A percentile compares a stretch with the other conserved stretches of the same genome.
Evolutionary conservation across 64 coral and sea anemone genomes (phyloP).

Genomic region (Stylophora pistillata): DNA sequence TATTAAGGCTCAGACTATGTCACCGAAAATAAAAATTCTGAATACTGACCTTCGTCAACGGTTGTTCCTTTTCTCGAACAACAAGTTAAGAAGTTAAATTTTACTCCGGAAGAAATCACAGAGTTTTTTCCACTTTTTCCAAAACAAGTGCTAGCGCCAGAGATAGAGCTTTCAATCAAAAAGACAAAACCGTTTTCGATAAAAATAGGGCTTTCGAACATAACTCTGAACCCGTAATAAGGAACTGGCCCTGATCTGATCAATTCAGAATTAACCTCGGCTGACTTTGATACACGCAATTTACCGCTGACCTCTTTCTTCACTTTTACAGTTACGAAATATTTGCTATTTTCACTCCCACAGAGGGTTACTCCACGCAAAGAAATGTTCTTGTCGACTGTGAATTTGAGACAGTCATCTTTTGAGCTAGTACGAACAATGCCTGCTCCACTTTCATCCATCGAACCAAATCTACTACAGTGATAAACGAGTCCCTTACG

Average conservation of each 20-base stretch:
- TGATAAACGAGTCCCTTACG: not conserved
- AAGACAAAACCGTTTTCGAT: not conserved
- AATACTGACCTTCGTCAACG: not conserved
- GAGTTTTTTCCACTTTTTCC: not conserved
- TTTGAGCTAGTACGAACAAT: not conserved
- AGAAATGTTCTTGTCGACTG: not conserved
- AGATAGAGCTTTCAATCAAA: not conserved
- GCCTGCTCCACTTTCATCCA: too few species aligned
- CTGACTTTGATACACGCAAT: not conserved
- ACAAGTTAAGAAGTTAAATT: not conserved
- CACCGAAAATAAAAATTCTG: not conserved
- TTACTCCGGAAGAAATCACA: not conserved
- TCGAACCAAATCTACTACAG: too few species aligned
- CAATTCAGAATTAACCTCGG: not conserved
- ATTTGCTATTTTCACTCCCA: not conserved
- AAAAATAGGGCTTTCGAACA: not conserved
- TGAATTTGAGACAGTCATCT: not conserved
- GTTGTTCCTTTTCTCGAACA: too few species aligned
- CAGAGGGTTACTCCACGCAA: not conserved
- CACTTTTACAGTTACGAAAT: not conserved
- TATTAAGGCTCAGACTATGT: not conserved
- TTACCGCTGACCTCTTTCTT: not conserved
- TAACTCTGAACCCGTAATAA: not conserved
- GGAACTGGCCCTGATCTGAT: not conserved
- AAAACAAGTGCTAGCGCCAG: not conserved